Evolutionary conservation across 2,113 vertebrate genomes (phyloP).

Genomic region (Vulpes vulpes): DNA sequence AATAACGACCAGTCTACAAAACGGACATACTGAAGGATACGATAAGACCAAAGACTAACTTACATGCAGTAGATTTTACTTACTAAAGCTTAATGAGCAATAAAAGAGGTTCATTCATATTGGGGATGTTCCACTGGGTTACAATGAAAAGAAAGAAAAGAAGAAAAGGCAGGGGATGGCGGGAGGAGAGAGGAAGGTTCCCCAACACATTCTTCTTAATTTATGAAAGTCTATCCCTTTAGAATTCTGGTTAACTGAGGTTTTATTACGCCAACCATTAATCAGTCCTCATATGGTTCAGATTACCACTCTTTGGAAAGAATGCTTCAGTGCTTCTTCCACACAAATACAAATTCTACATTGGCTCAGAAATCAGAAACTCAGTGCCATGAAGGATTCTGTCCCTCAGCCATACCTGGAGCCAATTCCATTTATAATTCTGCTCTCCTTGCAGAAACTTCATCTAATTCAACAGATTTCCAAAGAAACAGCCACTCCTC

Average conservation of each 20-base stretch:
- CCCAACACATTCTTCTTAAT: constrained; percentile 4
- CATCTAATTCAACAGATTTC: constrained; percentile 55
- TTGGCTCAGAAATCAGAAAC: constrained; percentile 70
- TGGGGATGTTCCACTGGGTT: not conserved
- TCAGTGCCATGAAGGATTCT: constrained; percentile 52
- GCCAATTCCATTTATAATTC: constrained; percentile 74
- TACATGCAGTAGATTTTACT: not conserved
- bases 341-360: constrained; percentile 66
- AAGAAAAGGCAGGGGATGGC: not conserved
- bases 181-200: not conserved
- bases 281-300: constrained; percentile 63
- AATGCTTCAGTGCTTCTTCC: constrained; percentile 53
- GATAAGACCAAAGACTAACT: constrained; percentile 26
- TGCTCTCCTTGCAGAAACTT: constrained; percentile 67
- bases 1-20: constrained; percentile 1
- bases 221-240: constrained; percentile 51
- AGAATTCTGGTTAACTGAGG: constrained; percentile 57
- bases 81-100: not conserved
- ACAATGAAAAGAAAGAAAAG: not conserved
- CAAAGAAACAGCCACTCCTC: not conserved
- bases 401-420: constrained; percentile 44
- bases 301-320: constrained; percentile 71
- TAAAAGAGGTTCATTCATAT: not conserved
- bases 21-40: not conserved
- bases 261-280: constrained; percentile 59